phyloP scores from a whole-genome alignment of 2,888 invertebrate genomes.

The Tenthredo amoena region DNA sequence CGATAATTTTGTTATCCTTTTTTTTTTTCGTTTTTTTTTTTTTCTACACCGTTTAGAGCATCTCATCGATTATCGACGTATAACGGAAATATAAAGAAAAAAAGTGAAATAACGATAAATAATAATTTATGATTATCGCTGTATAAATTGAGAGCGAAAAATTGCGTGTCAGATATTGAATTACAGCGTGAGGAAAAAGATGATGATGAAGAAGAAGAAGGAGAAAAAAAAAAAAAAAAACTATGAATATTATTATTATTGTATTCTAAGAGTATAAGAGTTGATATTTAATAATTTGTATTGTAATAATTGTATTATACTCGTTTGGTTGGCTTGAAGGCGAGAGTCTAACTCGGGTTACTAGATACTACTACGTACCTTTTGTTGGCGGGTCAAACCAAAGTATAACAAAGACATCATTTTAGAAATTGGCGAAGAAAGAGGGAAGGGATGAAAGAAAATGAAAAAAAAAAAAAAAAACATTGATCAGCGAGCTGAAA shows the following conservation, averaged over 20 bases:
- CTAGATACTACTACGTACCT: constrained; percentile 78
- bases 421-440: not conserved
- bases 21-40: not conserved
- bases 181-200: not conserved
- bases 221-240: not conserved
- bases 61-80: not conserved
- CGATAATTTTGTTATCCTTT: not conserved
- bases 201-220: not conserved
- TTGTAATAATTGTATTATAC: constrained; percentile 77
- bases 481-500: not conserved
- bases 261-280: constrained; percentile 77
- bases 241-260: constrained; percentile 56
- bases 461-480: constrained; percentile 2
- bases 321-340: constrained; percentile 78
- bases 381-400: constrained; percentile 72
- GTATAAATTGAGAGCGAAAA: constrained; percentile 40
- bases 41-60: not conserved
- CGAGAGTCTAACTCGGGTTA: constrained; percentile 79
- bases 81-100: not conserved
- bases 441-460: not conserved
- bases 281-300: constrained; percentile 78
- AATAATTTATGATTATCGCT: not conserved
- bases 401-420: constrained; percentile 25
- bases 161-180: constrained; percentile 15
- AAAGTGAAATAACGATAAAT: not conserved